A percentile compares a stretch with the other conserved stretches of the same genome.
Evolutionary conservation across 1,140 invertebrate species (phyloP).

Genomic region (Alviniconcha marisindica): DNA sequence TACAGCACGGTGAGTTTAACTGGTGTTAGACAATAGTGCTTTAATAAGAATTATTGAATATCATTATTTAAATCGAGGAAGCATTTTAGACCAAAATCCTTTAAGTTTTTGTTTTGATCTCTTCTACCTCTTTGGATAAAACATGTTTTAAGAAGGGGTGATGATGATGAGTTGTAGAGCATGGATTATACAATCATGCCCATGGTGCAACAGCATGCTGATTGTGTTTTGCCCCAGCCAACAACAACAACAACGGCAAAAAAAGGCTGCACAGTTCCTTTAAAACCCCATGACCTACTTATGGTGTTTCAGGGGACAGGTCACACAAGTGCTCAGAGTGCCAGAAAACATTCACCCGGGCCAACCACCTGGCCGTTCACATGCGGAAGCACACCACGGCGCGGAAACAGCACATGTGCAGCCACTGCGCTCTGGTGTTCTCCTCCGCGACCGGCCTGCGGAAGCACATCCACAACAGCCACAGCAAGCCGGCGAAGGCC

Average conservation of each 20-base stretch:
- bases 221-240: not conserved
- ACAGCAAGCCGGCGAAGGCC: not conserved
- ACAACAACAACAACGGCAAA: not conserved
- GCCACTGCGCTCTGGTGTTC: not conserved
- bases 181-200: not conserved
- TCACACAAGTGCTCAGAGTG: constrained; percentile 79
- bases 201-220: not conserved
- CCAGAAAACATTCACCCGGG: constrained; percentile 85
- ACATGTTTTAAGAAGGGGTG: too few relatives aligned
- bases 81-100: too few relatives aligned
- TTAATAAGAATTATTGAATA: too few relatives aligned
- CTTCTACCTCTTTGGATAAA: too few relatives aligned
- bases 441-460: not conserved
- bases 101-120: too few relatives aligned
- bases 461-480: constrained; percentile 16
- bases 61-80: too few relatives aligned
- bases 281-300: not conserved
- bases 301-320: constrained; percentile 82
- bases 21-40: too few relatives aligned
- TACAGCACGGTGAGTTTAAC: too few relatives aligned
- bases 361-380: constrained; percentile 89
- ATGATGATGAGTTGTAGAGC: not conserved
- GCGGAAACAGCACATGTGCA: not conserved
- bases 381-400: constrained; percentile 78
- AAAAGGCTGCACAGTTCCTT: not conserved